Percentiles rank a stretch among this genome's conserved stretches.
Conservation (phyloP, 2,888 invertebrate genomes). For the Ochropacha duplaris region DNA sequence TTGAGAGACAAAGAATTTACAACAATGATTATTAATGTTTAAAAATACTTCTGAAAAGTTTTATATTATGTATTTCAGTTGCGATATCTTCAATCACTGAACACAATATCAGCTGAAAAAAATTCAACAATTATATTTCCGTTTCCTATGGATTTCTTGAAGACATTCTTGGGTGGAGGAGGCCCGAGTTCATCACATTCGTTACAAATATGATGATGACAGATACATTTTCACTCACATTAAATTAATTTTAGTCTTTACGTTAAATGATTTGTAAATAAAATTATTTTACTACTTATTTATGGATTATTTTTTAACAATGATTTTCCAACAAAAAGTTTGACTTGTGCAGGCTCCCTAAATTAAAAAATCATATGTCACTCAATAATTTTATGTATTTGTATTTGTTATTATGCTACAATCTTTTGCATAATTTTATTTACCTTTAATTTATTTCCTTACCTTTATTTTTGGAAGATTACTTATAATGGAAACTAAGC, state of each 20-base stretch:
- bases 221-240: not conserved
- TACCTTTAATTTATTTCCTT: too few species aligned
- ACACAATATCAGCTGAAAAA: constrained; percentile 95
- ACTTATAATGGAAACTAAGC: not conserved
- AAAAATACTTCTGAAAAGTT: not conserved
- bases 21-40: too few species aligned
- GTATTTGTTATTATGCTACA: too few species aligned
- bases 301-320: not conserved
- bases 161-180: constrained; percentile 67
- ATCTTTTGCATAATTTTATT: too few species aligned
- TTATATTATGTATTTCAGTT: constrained; percentile 81
- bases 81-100: constrained; percentile 95
- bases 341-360: too few species aligned
- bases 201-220: constrained; percentile 7
- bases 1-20: too few species aligned
- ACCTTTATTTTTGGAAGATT: not conserved
- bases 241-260: not conserved
- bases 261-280: not conserved
- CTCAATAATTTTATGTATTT: too few species aligned
- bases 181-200: constrained; percentile 41
- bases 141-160: constrained; percentile 91
- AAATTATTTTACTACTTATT: not conserved
- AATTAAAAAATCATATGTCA: too few species aligned
- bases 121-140: constrained; percentile 98
- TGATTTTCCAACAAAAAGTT: too few species aligned